Conservation (phyloP, 2,797 vertebrate genomes). For the Acipenser oxyrinchus region DNA sequence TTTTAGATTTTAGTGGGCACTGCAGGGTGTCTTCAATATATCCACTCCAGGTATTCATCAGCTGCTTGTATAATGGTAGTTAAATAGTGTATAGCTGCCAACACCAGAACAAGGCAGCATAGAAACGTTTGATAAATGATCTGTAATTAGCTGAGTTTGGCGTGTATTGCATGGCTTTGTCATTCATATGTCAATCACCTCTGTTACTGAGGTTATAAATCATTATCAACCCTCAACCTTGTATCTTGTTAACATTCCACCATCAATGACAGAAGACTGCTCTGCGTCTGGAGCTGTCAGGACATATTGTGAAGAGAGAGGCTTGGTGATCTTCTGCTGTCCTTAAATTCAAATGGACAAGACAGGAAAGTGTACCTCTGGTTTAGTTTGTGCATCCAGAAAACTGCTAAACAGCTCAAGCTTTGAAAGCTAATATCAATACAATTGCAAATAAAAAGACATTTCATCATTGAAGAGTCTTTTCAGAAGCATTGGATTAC, state of each 20-base stretch:
- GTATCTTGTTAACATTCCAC: slow-evolving; percentile 28
- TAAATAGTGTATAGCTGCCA: neutral
- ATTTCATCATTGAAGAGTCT: too few species aligned
- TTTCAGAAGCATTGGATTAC: too few species aligned
- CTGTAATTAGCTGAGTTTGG: slow-evolving; percentile 49
- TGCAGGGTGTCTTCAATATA: neutral
- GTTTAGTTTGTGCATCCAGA: neutral
- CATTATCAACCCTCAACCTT: slow-evolving; percentile 29
- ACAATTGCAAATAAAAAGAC: too few species aligned
- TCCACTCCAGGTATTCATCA: neutral
- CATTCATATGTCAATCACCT: slow-evolving; percentile 43
- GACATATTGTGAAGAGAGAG: slow-evolving; percentile 30
- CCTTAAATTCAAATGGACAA: slow-evolving; percentile 1
- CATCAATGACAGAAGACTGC: slow-evolving; percentile 32
- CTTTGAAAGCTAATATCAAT: neutral
- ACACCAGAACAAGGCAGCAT: neutral
- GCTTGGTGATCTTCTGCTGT: neutral
- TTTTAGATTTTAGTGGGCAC: neutral
- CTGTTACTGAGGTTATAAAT: slow-evolving; percentile 47
- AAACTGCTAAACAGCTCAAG: neutral
- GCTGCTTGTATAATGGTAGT: neutral
- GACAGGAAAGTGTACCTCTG: neutral
- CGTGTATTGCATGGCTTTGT: slow-evolving; percentile 27
- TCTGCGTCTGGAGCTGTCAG: slow-evolving; percentile 35
- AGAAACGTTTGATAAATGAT: slow-evolving; percentile 39